Base-by-base conservation (phyloP, 1,140 invertebrate genomes). In the Cotesia typhae region DNA sequence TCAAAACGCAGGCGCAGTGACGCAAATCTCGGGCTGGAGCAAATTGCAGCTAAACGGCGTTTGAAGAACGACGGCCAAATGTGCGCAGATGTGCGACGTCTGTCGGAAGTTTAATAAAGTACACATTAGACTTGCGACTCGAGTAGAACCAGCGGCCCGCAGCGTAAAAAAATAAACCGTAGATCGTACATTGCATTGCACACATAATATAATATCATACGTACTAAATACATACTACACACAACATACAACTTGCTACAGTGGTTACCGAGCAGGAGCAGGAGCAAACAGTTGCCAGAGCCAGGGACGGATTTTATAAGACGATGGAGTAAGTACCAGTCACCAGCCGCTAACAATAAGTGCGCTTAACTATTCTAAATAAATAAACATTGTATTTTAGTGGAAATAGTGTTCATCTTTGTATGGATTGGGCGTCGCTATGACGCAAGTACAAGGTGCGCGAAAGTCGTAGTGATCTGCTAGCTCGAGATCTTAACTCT, bases 1-100 rank as follows among this genome's bases (percentile, higher is more conserved):
- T 28, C 28, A 28, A 28, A 28, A 0, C 28, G 28, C 28, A 28
- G 28, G 28, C 28, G 28, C 28, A 28, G 28, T 28, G 28, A 3
- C 28, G 28, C 3, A 28, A 28, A 28, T 28, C 28, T 28, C 28
- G 28, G 1, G 28, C 28, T 2, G 28, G 28, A 28, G 28, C 28
- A 2, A 28, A 28, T 17, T 17, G 17, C 17, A 17, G 3, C 28
- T 28, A 28, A 28, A 28, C 28, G 28, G 28, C 28, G 28, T 28
- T 28, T 28, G 2, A 37, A 64, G 10, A 55, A 37, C 63, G 53
- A 28, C 38, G 20, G 47, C 17, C 72, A 75, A 73, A 77, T 71
- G 74, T 74, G 78, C 74, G 76, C 41, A 47, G 41, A 47, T 47
- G 41, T 73, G 77, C 71, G 76, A 77, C 74, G 74, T 61, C 67